Evolutionary conservation across 2,113 vertebrate species (phyloP).

Genomic region (Suricata suricatta): DNA sequence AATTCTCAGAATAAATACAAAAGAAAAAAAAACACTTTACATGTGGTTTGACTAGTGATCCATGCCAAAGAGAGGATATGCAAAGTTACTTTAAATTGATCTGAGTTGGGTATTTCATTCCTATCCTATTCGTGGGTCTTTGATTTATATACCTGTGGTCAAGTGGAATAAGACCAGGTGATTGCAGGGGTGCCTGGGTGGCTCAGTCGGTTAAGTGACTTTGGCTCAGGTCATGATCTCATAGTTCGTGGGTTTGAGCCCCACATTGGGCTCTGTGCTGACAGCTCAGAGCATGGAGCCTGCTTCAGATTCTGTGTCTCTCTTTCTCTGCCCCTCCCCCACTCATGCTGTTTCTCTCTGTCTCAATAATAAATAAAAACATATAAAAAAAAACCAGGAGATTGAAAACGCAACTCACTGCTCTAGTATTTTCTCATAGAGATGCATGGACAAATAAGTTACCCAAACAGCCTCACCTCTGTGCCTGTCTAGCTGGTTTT

Average conservation of each 20-base stretch:
- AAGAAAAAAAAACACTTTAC: neutral
- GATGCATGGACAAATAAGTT: neutral
- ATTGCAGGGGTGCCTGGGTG: no score
- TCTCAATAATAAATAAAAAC: no score
- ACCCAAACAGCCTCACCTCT: neutral
- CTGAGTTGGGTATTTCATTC: neutral
- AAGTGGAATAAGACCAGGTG: neutral
- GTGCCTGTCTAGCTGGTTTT: neutral
- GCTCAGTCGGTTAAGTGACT: no score
- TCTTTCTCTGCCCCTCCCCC: no score
- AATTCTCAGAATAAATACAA: neutral
- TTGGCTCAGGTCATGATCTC: no score
- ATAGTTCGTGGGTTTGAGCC: no score
- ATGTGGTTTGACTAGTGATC: neutral
- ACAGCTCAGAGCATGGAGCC: no score
- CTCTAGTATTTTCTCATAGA: neutral
- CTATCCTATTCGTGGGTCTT: neutral
- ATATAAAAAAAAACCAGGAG: neutral
- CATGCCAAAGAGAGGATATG: neutral
- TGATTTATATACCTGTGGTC: neutral
- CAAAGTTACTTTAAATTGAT: neutral
- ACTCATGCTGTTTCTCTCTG: no score
- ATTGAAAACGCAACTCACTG: neutral
- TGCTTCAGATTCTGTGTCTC: no score
- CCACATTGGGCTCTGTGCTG: no score